phyloP scores from a whole-genome alignment of 2,888 invertebrate genomes.

The Panzeria rudis region DNA sequence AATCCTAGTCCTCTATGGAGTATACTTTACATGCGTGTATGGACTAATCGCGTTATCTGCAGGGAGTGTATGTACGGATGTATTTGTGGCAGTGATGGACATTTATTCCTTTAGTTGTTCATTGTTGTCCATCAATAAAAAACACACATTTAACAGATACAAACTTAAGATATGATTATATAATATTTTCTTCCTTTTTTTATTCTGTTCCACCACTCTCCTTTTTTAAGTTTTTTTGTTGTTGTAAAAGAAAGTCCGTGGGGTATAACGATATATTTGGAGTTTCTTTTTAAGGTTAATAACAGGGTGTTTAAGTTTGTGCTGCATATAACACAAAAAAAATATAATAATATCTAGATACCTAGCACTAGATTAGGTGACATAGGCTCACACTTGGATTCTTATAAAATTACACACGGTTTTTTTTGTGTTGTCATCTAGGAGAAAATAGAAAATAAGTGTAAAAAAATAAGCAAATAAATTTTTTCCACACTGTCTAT shows the following conservation, averaged over 20 bases:
- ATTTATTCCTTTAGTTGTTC: conserved; percentile 56
- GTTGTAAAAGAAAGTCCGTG: conserved; percentile 27
- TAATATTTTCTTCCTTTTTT: neutral
- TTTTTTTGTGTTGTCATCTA: too few species aligned
- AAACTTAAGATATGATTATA: conserved; percentile 63
- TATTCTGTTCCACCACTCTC: neutral
- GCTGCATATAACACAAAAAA: neutral
- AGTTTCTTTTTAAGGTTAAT: neutral
- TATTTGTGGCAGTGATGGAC: conserved; percentile 47
- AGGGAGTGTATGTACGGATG: neutral
- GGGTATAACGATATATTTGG: conserved; percentile 51
- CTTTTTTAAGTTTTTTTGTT: conserved; percentile 34
- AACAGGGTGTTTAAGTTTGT: conserved; percentile 7
- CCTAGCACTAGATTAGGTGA: too few species aligned
- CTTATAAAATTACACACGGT: too few species aligned
- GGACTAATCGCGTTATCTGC: too few species aligned
- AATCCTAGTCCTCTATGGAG: too few species aligned
- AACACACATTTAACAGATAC: conserved; percentile 63
- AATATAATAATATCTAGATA: neutral
- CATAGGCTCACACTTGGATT: too few species aligned
- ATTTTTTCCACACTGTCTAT: too few species aligned
- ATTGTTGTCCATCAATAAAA: conserved; percentile 72
- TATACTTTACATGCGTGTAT: too few species aligned
- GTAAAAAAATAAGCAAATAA: too few species aligned
- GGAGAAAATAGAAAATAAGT: too few species aligned